phyloP scores from a whole-genome alignment of 2,113 vertebrate genomes.

The Tilapia sparmanii region DNA sequence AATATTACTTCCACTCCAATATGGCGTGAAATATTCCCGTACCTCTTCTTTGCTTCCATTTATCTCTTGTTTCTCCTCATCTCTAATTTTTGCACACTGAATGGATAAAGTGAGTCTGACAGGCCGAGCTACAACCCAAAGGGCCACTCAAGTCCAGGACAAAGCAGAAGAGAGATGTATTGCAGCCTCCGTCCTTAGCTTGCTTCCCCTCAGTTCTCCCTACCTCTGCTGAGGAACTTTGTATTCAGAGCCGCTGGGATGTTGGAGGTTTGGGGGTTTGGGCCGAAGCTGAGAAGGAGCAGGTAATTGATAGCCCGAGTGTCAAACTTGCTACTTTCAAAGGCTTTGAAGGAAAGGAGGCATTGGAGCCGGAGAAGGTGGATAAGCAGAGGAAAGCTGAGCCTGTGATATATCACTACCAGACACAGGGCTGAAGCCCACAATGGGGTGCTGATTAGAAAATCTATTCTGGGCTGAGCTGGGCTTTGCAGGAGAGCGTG shows the following conservation, averaged over 20 bases:
- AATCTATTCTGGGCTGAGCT: conserved; percentile 2
- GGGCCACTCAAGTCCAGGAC: conserved; percentile 15
- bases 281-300: background rate
- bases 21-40: background rate
- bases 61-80: background rate
- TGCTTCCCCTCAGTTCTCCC: background rate
- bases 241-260: conserved; percentile 11
- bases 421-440: background rate
- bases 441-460: conserved; percentile 46
- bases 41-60: background rate
- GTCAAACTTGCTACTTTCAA: conserved; percentile 34
- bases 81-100: background rate
- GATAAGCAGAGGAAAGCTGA: background rate
- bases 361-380: conserved; percentile 3
- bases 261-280: background rate
- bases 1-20: background rate
- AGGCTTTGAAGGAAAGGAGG: background rate
- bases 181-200: background rate
- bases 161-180: conserved; percentile 11
- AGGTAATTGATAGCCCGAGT: conserved; percentile 45
- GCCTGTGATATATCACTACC: conserved; percentile 15
- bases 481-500: background rate
- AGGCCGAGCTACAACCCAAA: conserved; percentile 6
- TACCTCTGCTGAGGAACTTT: background rate
- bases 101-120: conserved; percentile 14